A percentile compares a stretch with the other conserved stretches of the same genome.
These are phyloP conservation scores for Heliconius hermathena DNA, from an alignment of 1,140 invertebrate species.

Conservation along the genomic window DNA sequence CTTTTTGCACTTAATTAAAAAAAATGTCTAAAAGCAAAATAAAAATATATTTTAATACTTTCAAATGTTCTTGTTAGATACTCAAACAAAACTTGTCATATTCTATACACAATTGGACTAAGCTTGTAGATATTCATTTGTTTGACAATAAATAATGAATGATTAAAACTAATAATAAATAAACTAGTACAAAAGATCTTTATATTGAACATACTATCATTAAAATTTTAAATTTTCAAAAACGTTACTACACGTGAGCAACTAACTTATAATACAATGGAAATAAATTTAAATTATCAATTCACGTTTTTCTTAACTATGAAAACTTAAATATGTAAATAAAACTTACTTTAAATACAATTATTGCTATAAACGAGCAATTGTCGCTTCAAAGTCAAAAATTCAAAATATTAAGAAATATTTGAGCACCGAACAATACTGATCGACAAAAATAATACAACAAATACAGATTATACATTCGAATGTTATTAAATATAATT, in stretches of 20 bases:
- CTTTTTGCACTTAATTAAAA: too few species aligned
- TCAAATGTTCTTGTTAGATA: neutral
- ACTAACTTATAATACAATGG: neutral
- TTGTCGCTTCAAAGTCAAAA: neutral
- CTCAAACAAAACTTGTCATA: neutral
- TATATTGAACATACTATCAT: neutral
- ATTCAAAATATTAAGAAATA: conserved; percentile 4
- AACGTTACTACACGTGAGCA: conserved; percentile 6
- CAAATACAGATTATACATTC: neutral
- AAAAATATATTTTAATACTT: too few species aligned
- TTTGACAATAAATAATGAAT: neutral
- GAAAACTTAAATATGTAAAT: neutral
- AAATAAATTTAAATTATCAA: neutral
- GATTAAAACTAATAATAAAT: neutral
- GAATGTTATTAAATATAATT: neutral
- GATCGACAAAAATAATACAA: conserved; percentile 4
- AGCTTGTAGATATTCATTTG: neutral
- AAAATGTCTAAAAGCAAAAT: too few species aligned
- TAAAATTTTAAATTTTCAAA: conserved; percentile 15
- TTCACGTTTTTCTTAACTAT: neutral
- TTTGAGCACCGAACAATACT: conserved; percentile 2
- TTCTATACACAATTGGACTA: neutral
- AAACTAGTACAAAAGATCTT: neutral
- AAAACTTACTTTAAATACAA: neutral
- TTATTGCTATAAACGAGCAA: neutral